Evolutionary conservation across 1,140 invertebrate genomes (phyloP).

Genomic region (Venturia canescens): DNA sequence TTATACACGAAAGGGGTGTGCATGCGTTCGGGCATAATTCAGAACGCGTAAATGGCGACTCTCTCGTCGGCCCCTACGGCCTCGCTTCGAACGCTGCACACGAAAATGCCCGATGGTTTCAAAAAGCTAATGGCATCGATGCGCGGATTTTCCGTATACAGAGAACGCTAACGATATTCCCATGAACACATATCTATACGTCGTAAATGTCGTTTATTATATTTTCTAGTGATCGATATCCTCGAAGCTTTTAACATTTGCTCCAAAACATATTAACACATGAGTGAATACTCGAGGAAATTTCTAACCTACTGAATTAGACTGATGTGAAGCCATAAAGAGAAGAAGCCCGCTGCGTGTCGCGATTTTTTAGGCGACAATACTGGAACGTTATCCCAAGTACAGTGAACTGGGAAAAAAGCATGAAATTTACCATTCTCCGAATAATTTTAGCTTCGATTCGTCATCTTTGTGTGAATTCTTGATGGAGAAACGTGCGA

Average conservation of each 20-base stretch:
- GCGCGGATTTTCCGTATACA: slow-evolving; percentile 22
- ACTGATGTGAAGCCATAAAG: too few species aligned
- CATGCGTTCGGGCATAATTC: slow-evolving; percentile 43
- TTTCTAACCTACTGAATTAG: not conserved
- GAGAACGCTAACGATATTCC: not conserved
- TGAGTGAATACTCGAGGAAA: not conserved
- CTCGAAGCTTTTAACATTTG: slow-evolving; percentile 34
- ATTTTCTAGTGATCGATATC: slow-evolving; percentile 25
- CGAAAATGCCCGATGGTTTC: slow-evolving; percentile 1
- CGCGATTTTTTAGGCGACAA: too few species aligned
- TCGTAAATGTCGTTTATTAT: slow-evolving; percentile 7
- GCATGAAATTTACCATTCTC: slow-evolving; percentile 36
- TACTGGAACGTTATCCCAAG: too few species aligned
- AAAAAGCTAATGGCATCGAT: slow-evolving; percentile 38
- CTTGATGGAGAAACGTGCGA: not conserved
- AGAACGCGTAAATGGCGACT: slow-evolving; percentile 44
- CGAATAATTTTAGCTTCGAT: slow-evolving; percentile 49
- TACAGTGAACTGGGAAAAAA: too few species aligned
- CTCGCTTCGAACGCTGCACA: not conserved
- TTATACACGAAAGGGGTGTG: not conserved
- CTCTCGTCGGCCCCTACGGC: slow-evolving; percentile 16
- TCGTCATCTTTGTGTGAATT: not conserved
- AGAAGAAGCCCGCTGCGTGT: too few species aligned
- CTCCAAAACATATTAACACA: not conserved
- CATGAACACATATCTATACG: not conserved